Conservation (phyloP, 2,888 invertebrate species). For the Schizaphis graminum region DNA sequence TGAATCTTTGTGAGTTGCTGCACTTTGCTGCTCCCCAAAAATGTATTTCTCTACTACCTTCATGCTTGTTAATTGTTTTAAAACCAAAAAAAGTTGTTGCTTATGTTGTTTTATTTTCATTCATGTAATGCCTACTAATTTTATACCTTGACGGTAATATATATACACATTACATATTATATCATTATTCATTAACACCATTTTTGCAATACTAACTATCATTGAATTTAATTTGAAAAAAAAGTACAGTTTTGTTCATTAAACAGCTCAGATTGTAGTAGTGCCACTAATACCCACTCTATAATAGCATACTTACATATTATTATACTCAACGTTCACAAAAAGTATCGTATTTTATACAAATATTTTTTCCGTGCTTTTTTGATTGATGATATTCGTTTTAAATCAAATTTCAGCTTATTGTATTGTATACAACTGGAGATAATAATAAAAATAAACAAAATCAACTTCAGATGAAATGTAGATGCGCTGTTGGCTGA, state of each 20-base stretch:
- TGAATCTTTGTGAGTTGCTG: background rate
- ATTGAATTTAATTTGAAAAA: background rate
- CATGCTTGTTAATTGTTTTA: background rate
- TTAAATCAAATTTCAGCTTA: conserved; percentile 64
- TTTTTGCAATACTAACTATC: background rate
- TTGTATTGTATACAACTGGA: conserved; percentile 49
- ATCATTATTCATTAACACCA: background rate
- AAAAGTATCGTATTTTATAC: background rate
- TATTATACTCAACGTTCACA: background rate
- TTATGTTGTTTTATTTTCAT: background rate
- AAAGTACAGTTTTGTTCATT: background rate
- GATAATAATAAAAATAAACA: conserved; percentile 51
- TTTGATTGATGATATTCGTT: conserved; percentile 67
- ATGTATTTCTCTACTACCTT: background rate
- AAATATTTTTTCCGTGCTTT: conserved; percentile 46
- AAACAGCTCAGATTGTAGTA: background rate
- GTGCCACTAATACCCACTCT: background rate
- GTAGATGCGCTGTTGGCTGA: conserved; percentile 41
- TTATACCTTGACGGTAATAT: background rate
- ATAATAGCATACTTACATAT: background rate
- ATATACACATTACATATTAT: background rate
- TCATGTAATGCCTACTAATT: background rate
- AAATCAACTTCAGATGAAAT: conserved; percentile 45
- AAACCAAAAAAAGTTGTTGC: background rate
- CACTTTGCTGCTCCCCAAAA: background rate